A percentile compares a stretch with the other conserved stretches of the same genome.
phyloP scores from a whole-genome alignment of 1,140 invertebrate genomes.

The Zaprionus kolodkinae region DNA sequence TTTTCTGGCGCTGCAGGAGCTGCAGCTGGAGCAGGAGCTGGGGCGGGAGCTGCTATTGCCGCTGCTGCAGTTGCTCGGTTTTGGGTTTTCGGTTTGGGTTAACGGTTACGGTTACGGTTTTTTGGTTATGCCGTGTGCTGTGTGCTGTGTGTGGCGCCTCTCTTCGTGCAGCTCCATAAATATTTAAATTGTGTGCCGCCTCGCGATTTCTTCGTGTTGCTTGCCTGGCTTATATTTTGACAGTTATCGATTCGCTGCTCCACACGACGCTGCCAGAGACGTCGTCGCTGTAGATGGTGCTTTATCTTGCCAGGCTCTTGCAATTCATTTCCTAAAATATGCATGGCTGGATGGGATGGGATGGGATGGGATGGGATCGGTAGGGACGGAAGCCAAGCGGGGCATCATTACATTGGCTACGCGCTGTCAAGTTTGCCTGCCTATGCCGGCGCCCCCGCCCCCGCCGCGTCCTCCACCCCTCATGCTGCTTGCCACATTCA shows the following conservation, averaged over 20 bases:
- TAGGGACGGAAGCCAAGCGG: constrained; percentile 38
- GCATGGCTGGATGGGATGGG: constrained; percentile 34
- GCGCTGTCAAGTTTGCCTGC: constrained; percentile 57
- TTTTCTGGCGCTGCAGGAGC: constrained; percentile 55
- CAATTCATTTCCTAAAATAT: constrained; percentile 78
- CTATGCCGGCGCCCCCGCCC: not conserved
- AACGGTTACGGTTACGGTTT: constrained; percentile 72
- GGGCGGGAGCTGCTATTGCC: not conserved
- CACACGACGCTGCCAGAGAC: constrained; percentile 44
- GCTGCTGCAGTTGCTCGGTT: constrained; percentile 46
- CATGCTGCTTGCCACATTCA: constrained; percentile 23
- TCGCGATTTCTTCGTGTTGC: constrained; percentile 62
- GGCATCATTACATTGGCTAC: constrained; percentile 69
- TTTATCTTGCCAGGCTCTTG: constrained; percentile 64
- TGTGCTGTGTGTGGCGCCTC: constrained; percentile 42
- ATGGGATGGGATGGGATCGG: not conserved
- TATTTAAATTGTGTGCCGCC: constrained; percentile 75
- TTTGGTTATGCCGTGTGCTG: constrained; percentile 74
- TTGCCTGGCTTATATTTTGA: constrained; percentile 79
- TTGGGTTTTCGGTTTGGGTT: constrained; percentile 57
- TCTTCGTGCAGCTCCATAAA: constrained; percentile 66
- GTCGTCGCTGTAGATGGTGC: constrained; percentile 2
- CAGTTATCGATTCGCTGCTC: constrained; percentile 73
- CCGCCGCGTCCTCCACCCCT: not conserved
- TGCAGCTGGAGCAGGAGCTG: constrained; percentile 11